These are phyloP conservation scores for Alligator mississippiensis DNA, from an alignment of 2,113 vertebrate genomes.

Conservation along the genomic window DNA sequence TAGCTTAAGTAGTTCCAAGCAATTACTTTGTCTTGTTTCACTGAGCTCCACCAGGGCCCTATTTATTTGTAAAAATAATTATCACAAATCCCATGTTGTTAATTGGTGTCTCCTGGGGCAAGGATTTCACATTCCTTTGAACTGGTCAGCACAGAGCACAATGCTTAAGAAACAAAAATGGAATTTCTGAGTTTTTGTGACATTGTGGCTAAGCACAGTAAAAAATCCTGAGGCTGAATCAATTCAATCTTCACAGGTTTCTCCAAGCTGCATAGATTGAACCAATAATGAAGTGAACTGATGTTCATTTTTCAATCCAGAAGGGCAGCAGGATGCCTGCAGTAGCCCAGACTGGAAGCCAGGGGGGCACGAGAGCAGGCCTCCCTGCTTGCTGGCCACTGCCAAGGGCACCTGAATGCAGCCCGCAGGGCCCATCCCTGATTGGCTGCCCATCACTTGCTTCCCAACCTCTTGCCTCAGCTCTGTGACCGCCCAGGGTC, in stretches of 20 bases:
- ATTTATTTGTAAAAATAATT: background rate
- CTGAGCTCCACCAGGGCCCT: background rate
- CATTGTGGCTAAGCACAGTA: background rate
- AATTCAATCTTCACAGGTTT: too few species aligned
- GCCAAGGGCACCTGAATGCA: too few species aligned
- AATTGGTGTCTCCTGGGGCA: background rate
- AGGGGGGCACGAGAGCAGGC: too few species aligned
- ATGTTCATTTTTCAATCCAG: background rate
- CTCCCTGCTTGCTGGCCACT: too few species aligned
- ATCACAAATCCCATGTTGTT: background rate
- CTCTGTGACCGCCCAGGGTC: too few species aligned
- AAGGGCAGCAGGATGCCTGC: too few species aligned
- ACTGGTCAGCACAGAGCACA: background rate
- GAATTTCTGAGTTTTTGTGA: background rate
- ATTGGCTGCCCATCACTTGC: too few species aligned
- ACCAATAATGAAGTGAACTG: background rate
- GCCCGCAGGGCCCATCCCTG: too few species aligned
- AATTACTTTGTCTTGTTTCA: background rate
- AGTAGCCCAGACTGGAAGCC: too few species aligned
- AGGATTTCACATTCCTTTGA: background rate
- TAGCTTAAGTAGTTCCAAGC: background rate
- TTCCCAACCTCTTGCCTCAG: too few species aligned
- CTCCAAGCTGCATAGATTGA: background rate
- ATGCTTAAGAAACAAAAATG: background rate
- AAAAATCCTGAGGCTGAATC: background rate